Evolutionary conservation across 2,113 vertebrate genomes (phyloP).

Genomic region (Butorides virescens): DNA sequence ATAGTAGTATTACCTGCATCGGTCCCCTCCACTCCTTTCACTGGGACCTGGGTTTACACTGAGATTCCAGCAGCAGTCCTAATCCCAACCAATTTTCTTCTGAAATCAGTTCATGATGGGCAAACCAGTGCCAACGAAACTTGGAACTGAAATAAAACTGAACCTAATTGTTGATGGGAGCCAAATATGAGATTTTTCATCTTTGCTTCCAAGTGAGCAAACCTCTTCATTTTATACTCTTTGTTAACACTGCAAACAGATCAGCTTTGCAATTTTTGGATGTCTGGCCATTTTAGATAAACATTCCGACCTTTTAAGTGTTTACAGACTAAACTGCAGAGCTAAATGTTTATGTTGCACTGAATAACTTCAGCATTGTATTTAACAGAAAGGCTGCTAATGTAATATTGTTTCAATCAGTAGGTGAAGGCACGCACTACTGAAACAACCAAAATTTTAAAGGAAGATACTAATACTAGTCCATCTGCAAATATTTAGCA

Average conservation of each 20-base stretch:
- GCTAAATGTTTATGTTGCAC: conserved; percentile 43
- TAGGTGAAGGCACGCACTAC: conserved; percentile 26
- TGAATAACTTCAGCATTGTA: conserved; percentile 12
- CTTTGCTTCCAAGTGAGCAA: not conserved
- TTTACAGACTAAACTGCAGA: conserved; percentile 50
- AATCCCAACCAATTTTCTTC: not conserved
- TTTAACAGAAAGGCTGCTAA: conserved; percentile 22
- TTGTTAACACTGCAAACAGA: not conserved
- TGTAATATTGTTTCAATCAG: conserved; percentile 50
- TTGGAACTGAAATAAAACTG: not conserved
- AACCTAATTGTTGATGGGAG: not conserved
- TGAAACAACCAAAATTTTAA: not conserved
- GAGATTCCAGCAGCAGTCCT: not conserved
- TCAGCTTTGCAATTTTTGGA: conserved; percentile 40
- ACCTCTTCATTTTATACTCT: not conserved
- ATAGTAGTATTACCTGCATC: not conserved
- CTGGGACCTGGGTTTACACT: not conserved
- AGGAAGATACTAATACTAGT: not conserved
- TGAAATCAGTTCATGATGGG: not conserved
- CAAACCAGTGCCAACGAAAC: not conserved
- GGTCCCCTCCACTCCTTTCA: not conserved
- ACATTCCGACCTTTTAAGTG: conserved; percentile 43
- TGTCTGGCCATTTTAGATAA: not conserved
- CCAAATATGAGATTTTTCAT: not conserved
- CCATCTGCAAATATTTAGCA: not conserved